These are phyloP conservation scores for Brachionus sp. DNA, from an alignment of 1,140 invertebrate species.

Conservation along the genomic window DNA sequence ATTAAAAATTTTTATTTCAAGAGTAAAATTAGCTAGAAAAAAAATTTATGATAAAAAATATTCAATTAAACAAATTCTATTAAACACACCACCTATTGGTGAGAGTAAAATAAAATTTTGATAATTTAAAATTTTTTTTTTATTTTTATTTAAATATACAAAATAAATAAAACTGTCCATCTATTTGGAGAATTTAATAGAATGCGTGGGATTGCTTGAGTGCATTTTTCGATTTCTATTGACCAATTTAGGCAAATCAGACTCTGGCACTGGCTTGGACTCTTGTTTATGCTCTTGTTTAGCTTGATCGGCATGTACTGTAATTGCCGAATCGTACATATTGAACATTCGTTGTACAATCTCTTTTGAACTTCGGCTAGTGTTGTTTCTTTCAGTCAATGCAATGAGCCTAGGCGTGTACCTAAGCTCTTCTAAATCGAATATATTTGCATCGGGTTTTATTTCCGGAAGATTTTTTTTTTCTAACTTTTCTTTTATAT, in stretches of 20 bases:
- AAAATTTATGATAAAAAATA: too few species aligned
- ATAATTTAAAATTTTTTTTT: neutral
- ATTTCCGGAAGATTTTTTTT: neutral
- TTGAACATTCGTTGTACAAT: conserved; percentile 8
- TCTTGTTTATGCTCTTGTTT: neutral
- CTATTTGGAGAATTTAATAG: neutral
- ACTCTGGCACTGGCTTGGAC: neutral
- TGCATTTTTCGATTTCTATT: neutral
- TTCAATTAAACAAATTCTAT: neutral
- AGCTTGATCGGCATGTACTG: neutral
- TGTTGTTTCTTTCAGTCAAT: conserved; percentile 8
- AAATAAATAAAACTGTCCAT: neutral
- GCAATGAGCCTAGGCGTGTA: conserved; percentile 42
- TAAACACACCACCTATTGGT: neutral
- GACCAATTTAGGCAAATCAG: neutral
- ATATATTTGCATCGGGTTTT: conserved; percentile 19
- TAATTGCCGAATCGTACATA: neutral
- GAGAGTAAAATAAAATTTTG: neutral
- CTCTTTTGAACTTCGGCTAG: neutral
- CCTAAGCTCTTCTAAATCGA: conserved; percentile 19
- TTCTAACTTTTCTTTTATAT: neutral
- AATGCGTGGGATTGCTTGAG: neutral
- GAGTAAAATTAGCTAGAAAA: too few species aligned
- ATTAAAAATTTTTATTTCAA: too few species aligned
- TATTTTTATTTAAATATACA: neutral